Base-by-base conservation (phyloP, 2,797 vertebrate species). In the Spinus olivaceus region DNA sequence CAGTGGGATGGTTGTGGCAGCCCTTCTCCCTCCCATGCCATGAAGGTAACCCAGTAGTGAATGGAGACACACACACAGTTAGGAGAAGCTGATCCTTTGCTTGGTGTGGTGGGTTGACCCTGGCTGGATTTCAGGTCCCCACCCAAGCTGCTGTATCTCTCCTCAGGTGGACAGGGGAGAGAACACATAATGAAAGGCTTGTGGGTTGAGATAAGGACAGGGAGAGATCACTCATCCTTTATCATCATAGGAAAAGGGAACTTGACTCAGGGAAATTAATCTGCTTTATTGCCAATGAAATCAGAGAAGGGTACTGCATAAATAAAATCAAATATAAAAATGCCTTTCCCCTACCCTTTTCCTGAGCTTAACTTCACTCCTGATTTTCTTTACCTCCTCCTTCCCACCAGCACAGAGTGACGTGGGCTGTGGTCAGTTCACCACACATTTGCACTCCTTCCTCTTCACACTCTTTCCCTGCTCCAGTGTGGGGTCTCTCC, bases 21-120 rank as follows among this genome's bases (percentile, higher is more conserved):
- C 0, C 0, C 27, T 79, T 79, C 21, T 69, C 14, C 19, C 18
- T 54, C 53, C 33, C 6, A 9, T 22, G 11, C 47, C 27, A 0
- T 12, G 42, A 37, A 53, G n/a, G 10, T 33, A 72, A 33, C 22
- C 22, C 21, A 21, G 27, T 3, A 42, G 39, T 1, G 23, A 1
- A 1, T 2, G 3, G 59, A 69, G 24, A 9, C 42, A 30, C 44
- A 39, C 33, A 41, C 12, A 11, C 20, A 54, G 32, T 15, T 37
- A 23, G 35, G 32, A 35, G 54, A 54, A 81, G 8, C 9, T 61
- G 42, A 8, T 72, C 2, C 8, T 1, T 11, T 42, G 13, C 47
- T 65, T 53, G 28, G 2, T 42, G 28, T 25, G 77, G 9, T 32
- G 28, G 13, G 1, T 17, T 65, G 30, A 23, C 4, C 24, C 9